phyloP scores from a whole-genome alignment of 2,888 invertebrate species.

The Heliconius sara region DNA sequence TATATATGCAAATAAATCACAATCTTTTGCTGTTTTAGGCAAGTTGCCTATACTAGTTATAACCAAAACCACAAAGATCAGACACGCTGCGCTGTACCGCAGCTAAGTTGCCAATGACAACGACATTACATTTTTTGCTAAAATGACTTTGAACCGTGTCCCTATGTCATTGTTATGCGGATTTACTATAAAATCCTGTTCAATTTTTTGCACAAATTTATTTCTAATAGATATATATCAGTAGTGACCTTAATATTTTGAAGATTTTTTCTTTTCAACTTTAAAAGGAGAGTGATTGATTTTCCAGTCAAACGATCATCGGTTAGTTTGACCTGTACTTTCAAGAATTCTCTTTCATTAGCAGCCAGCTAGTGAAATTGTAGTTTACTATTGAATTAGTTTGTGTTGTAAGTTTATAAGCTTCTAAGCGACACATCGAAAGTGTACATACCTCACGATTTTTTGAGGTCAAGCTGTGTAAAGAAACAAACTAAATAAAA shows the following conservation, averaged over 20 bases:
- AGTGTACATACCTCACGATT: neutral
- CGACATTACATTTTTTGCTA: slow-evolving; percentile 44
- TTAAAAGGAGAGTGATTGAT: slow-evolving; percentile 58
- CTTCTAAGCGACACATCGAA: neutral
- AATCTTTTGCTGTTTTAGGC: neutral
- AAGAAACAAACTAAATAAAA: neutral
- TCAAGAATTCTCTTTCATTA: slow-evolving; percentile 43
- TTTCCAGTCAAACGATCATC: slow-evolving; percentile 58
- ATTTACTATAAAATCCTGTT: slow-evolving; percentile 71
- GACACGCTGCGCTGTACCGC: slow-evolving; percentile 5
- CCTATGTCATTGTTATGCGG: slow-evolving; percentile 66
- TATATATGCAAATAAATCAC: neutral
- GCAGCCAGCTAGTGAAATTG: slow-evolving; percentile 12
- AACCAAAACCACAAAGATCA: neutral
- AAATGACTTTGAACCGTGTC: slow-evolving; percentile 61
- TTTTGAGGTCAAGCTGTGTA: neutral
- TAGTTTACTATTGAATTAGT: slow-evolving; percentile 36
- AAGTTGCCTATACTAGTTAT: neutral
- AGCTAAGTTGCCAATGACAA: slow-evolving; percentile 34
- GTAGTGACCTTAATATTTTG: slow-evolving; percentile 54
- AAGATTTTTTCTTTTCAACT: slow-evolving; percentile 50
- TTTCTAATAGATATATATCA: slow-evolving; percentile 39
- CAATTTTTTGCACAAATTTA: slow-evolving; percentile 55
- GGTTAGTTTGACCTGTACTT: slow-evolving; percentile 36
- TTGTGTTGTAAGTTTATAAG: slow-evolving; percentile 28